A percentile compares a stretch with the other conserved stretches of the same genome.
Conservation (phyloP, 2,797 vertebrate genomes). For the Tauraco hartlaubi region DNA sequence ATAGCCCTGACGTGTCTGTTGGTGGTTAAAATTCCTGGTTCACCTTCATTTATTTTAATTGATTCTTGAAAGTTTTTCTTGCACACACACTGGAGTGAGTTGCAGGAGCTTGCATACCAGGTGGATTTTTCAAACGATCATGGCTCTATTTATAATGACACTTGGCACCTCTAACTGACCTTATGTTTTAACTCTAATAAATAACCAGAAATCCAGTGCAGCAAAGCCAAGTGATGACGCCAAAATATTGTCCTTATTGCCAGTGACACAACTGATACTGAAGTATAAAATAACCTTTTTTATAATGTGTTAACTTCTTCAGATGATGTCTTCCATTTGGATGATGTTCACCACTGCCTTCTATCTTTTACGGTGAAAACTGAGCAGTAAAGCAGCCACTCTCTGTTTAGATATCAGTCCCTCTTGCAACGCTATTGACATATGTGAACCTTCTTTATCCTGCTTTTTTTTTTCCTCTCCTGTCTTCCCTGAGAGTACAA, state of each 20-base stretch:
- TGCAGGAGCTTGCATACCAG: background rate
- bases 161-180: conserved; percentile 5
- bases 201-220: conserved; percentile 10
- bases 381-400: background rate
- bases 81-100: background rate
- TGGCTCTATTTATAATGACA: conserved; percentile 37
- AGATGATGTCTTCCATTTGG: background rate
- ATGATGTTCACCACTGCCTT: background rate
- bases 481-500: background rate
- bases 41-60: background rate
- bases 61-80: background rate
- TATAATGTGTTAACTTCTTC: conserved; percentile 14
- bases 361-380: background rate
- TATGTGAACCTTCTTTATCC: background rate
- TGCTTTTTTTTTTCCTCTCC: background rate
- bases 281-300: conserved; percentile 23
- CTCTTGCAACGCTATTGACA: background rate
- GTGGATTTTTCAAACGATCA: background rate
- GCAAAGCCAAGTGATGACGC: conserved; percentile 3
- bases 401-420: background rate
- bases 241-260: conserved; percentile 23
- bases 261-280: conserved; percentile 8
- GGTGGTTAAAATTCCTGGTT: background rate
- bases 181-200: conserved; percentile 37
- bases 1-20: background rate